Conservation (phyloP, 2,888 invertebrate genomes). For the Tenthredo distinguenda region DNA sequence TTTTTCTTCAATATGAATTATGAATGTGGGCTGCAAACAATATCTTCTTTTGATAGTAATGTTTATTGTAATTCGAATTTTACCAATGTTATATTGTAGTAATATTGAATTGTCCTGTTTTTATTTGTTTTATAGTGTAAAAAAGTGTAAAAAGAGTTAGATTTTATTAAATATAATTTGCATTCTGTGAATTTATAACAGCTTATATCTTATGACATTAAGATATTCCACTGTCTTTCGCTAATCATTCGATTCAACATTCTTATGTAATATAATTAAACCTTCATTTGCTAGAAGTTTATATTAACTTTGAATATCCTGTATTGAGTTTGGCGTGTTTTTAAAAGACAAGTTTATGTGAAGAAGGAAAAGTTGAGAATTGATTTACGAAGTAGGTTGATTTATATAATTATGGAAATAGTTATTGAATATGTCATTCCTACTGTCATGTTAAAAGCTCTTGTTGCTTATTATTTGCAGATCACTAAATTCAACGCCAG, state of each 20-base stretch:
- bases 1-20: neutral
- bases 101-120: slow-evolving; percentile 28
- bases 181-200: neutral
- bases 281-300: neutral
- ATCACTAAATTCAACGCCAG: slow-evolving; percentile 74
- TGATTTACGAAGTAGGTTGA: neutral
- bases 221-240: neutral
- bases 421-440: neutral
- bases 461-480: slow-evolving; percentile 69
- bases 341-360: neutral
- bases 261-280: slow-evolving; percentile 7
- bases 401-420: neutral
- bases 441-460: neutral
- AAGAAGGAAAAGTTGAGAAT: slow-evolving; percentile 12
- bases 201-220: neutral
- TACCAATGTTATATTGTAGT: slow-evolving; percentile 19
- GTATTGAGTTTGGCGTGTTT: neutral
- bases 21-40: neutral
- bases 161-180: slow-evolving; percentile 38
- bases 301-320: neutral
- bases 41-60: slow-evolving; percentile 34
- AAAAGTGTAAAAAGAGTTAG: slow-evolving; percentile 18
- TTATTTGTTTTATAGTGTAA: neutral
- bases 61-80: slow-evolving; percentile 47
- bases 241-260: neutral